Base-by-base conservation (phyloP, 1,140 invertebrate species). In the Drosophila punjabiensis region DNA sequence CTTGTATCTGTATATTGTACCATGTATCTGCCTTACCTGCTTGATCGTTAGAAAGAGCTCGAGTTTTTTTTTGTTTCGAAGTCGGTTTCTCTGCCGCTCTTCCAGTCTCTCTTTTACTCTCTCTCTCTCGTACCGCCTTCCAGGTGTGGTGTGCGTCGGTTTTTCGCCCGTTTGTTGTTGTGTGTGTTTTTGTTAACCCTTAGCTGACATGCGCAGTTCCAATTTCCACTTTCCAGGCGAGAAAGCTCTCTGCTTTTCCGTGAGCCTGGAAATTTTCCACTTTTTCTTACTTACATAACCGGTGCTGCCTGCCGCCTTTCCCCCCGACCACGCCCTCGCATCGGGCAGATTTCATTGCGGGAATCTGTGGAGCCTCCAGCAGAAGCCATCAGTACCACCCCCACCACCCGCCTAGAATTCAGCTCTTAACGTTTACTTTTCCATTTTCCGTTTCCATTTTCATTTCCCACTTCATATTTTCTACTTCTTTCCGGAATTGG, bases 231-330 rank as follows among this genome's bases (percentile, higher is more conserved):
- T 76, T 82, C 56, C 56, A 73, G 45, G 62, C 28, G 8, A 47
- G 39, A 83, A 78, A 87, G 85, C 84, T 88, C 82, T 85, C 35
- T 39, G 59, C 82, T 74, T 61, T 66, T 69, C 32, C 20, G 64
- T 69, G 32, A 16, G 59, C 45, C 67, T 90, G 85, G 85, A 88
- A 89, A 62, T 73, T 73, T 88, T 89, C 78, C 85, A 83, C 20
- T 85, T 89, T 89, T 90, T 85, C 56, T 62, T 56, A 70, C 85
- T 88, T 89, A 89, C 86, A 89, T 89, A 89, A 89, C 86, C 85
- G 85, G 86, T 90, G 79, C 70, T 56, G 69, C 63, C 71, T 67
- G 64, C 64, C 43, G 63, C 68, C 18, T 39, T 16, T 60, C 24
- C 45, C 60, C 41, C n/a, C 66, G 56, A 65, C 75, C 59, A 74